Evolutionary conservation across 2,797 vertebrate species (phyloP).

Genomic region (Oreochromis grahami): DNA sequence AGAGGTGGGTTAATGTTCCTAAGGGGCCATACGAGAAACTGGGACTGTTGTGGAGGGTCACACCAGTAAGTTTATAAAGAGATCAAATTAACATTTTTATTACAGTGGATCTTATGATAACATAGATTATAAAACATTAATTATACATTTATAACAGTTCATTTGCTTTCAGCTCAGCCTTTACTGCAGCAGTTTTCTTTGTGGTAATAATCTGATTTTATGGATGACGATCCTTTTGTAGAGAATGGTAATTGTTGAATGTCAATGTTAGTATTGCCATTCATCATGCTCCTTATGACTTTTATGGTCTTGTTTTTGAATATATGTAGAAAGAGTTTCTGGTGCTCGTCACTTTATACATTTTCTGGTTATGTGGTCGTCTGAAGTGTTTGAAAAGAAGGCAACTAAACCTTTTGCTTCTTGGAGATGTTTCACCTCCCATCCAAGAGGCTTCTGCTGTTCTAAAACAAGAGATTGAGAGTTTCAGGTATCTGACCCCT

Average conservation of each 20-base stretch:
- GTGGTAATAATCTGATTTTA: fast-evolving
- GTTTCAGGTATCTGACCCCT: background rate
- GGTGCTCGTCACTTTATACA: background rate
- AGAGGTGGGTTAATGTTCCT: background rate
- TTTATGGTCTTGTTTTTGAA: background rate
- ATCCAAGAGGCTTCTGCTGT: background rate
- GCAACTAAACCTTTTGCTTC: background rate
- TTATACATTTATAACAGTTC: background rate
- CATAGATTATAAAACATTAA: background rate
- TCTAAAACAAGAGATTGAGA: background rate
- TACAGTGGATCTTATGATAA: background rate
- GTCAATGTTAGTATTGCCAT: background rate
- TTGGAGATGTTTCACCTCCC: background rate
- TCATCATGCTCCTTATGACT: background rate
- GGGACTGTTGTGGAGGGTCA: background rate
- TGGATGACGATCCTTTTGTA: background rate
- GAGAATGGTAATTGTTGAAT: background rate
- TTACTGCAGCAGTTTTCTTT: fast-evolving
- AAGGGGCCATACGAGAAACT: background rate
- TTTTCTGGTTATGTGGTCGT: background rate
- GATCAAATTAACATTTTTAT: background rate
- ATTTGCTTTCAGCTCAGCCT: background rate
- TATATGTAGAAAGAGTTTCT: background rate
- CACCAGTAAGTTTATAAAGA: background rate
- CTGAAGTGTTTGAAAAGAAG: background rate